Evolutionary conservation across 2,888 invertebrate genomes (phyloP).

Genomic region (Ectropis crepuscularia): DNA sequence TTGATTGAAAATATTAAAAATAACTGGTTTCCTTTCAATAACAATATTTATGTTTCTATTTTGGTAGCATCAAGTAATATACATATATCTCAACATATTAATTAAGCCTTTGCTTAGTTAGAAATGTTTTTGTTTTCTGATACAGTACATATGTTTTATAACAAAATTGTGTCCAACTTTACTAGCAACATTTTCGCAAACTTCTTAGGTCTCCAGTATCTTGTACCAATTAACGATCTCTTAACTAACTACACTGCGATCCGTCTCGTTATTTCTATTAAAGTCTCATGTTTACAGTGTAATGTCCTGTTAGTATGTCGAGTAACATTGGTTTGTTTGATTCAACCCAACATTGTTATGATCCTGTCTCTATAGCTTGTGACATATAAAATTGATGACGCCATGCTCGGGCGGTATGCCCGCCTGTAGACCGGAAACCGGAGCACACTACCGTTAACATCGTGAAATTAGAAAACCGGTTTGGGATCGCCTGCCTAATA

Average conservation of each 20-base stretch:
- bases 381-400: conserved; percentile 75
- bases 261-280: neutral
- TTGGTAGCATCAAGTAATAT: too few relatives aligned
- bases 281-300: neutral
- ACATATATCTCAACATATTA: too few relatives aligned
- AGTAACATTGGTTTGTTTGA: conserved; percentile 39
- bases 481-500: conserved; percentile 50
- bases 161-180: too few relatives aligned
- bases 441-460: conserved; percentile 75
- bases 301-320: neutral
- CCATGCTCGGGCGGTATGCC: conserved; percentile 68
- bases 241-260: neutral
- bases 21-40: too few relatives aligned
- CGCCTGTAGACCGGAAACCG: conserved; percentile 72
- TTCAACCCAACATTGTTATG: conserved; percentile 45
- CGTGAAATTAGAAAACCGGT: conserved; percentile 73
- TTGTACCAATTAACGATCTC: too few relatives aligned
- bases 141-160: too few relatives aligned
- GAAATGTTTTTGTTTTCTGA: too few relatives aligned
- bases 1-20: too few relatives aligned
- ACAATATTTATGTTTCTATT: too few relatives aligned
- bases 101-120: too few relatives aligned
- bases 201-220: too few relatives aligned
- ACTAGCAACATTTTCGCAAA: too few relatives aligned
- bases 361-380: conserved; percentile 54